A percentile compares a stretch with the other conserved stretches of the same genome.
phyloP scores from a whole-genome alignment of 2,113 vertebrate genomes.

The Anas platyrhynchos region DNA sequence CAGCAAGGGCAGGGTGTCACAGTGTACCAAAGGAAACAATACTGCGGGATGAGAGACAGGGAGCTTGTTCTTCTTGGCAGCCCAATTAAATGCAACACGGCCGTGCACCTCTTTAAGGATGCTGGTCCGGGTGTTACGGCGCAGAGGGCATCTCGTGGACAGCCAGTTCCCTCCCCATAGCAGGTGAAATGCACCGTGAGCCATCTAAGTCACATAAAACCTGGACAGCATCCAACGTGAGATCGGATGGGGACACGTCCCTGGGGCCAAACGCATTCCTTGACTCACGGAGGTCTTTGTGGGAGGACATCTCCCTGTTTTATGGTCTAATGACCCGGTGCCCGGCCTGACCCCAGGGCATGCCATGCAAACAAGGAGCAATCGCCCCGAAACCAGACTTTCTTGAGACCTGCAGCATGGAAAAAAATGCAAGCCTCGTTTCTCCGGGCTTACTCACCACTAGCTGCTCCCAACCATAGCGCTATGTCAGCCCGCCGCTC shows the following conservation, averaged over 20 bases:
- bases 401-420: background rate
- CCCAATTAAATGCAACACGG: background rate
- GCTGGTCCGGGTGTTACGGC: background rate
- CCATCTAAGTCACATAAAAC: background rate
- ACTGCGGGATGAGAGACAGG: accelerated
- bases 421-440: background rate
- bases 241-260: background rate
- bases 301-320: background rate
- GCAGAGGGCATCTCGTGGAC: background rate
- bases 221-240: background rate
- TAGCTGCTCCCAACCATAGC: background rate
- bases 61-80: background rate
- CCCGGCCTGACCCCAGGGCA: background rate
- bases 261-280: accelerated
- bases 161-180: background rate
- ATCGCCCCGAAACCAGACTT: background rate
- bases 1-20: background rate
- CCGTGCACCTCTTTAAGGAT: background rate
- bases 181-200: background rate
- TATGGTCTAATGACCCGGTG: background rate
- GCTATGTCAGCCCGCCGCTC: background rate
- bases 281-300: background rate
- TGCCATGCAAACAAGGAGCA: accelerated
- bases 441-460: background rate
- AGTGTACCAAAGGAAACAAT: background rate